Evolutionary conservation across 2,113 vertebrate genomes (phyloP).

Genomic region (Ptychochromis oligacanthus): DNA sequence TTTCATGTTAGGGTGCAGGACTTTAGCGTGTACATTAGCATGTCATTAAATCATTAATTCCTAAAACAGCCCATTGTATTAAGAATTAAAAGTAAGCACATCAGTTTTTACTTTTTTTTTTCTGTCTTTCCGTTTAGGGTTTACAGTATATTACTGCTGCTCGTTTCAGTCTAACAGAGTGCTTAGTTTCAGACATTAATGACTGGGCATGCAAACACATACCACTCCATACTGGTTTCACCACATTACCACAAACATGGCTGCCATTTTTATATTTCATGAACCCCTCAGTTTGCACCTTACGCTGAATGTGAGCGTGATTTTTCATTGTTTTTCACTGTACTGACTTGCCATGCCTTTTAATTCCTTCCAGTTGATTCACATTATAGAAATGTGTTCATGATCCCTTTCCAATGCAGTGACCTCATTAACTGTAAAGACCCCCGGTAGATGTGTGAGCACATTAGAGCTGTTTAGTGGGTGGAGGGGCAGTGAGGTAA

Average conservation of each 20-base stretch:
- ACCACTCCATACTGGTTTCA: neutral
- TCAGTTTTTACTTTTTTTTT: neutral
- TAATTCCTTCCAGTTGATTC: constrained; percentile 60
- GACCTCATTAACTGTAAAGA: constrained; percentile 72
- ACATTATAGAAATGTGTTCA: constrained; percentile 53
- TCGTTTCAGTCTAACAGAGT: neutral
- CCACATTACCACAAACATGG: constrained; percentile 39
- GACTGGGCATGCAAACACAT: neutral
- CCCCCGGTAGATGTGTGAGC: constrained; percentile 57
- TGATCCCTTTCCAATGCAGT: constrained; percentile 55
- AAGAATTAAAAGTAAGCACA: neutral
- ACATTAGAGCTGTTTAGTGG: constrained; percentile 56
- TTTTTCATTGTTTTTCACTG: constrained; percentile 26
- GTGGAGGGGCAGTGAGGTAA: constrained; percentile 39
- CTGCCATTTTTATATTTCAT: constrained; percentile 45
- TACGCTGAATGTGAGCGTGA: constrained; percentile 11
- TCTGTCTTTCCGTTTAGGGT: neutral
- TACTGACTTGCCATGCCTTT: constrained; percentile 6
- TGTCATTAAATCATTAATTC: neutral
- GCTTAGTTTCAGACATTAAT: neutral
- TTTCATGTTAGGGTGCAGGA: neutral
- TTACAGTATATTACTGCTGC: neutral
- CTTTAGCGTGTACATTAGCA: neutral
- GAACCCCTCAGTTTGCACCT: constrained; percentile 40
- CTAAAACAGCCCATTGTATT: neutral